Conservation (phyloP, 2,113 vertebrate species). For the Lamprotornis superbus region DNA sequence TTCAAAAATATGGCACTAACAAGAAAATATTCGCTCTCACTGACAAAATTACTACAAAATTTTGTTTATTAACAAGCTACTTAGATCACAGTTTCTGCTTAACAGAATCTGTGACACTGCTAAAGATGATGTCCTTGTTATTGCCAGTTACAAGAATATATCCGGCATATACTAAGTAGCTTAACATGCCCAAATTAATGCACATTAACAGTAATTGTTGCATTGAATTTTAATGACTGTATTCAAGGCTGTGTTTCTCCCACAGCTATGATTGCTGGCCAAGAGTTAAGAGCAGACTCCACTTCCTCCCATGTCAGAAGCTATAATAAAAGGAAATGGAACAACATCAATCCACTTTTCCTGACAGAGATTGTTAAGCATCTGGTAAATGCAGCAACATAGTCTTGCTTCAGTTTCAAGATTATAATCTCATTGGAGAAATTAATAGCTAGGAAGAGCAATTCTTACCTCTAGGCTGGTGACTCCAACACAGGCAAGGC, state of each 20-base stretch:
- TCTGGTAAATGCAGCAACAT: neutral
- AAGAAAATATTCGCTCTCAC: neutral
- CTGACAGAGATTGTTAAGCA: neutral
- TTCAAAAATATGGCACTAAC: neutral
- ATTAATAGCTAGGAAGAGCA: neutral
- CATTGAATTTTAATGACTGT: neutral
- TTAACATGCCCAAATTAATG: neutral
- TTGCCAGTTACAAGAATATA: neutral
- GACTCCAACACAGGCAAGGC: neutral
- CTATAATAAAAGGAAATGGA: constrained; percentile 42
- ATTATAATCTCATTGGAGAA: neutral
- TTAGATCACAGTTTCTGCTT: neutral
- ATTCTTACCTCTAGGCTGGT: neutral
- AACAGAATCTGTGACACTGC: neutral
- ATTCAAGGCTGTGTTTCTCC: neutral
- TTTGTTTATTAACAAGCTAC: neutral
- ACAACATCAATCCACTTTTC: neutral
- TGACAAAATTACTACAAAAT: neutral
- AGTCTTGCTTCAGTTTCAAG: neutral
- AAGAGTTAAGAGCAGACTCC: constrained; percentile 15
- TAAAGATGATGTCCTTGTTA: neutral
- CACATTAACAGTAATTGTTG: neutral
- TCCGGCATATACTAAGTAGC: neutral
- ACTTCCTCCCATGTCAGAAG: constrained; percentile 9
- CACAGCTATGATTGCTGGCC: neutral